These are phyloP conservation scores for Girardia tigrina DNA, from an alignment of 2,888 invertebrate species.

Conservation along the genomic window DNA sequence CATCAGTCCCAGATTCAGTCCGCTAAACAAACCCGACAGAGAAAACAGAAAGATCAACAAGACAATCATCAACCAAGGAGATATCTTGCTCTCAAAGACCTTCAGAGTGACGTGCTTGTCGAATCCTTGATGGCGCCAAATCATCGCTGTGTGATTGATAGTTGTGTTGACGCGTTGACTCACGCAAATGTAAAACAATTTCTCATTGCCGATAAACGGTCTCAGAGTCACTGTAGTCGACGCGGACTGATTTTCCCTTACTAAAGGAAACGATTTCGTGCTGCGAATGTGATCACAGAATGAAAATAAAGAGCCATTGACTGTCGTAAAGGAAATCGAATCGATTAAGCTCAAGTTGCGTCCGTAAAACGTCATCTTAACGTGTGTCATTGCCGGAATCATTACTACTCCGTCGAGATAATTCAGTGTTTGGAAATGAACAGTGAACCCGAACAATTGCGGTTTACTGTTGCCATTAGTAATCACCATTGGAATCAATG, in stretches of 20 bases:
- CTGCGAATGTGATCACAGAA: not conserved
- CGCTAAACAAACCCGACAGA: constrained; percentile 57
- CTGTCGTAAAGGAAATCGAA: not conserved
- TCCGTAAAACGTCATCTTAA: not conserved
- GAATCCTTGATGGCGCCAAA: constrained; percentile 1
- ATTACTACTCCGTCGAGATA: not conserved
- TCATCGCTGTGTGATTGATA: not conserved
- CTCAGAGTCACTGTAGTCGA: not conserved
- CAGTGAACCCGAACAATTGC: not conserved
- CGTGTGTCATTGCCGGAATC: not conserved
- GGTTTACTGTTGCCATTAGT: too few species aligned
- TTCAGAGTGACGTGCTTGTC: not conserved
- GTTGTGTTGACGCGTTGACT: not conserved
- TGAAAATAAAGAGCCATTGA: not conserved
- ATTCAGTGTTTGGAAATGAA: not conserved
- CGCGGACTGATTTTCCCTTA: not conserved
- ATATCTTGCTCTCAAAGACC: constrained; percentile 39
- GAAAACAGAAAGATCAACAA: constrained; percentile 57
- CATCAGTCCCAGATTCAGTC: constrained; percentile 39
- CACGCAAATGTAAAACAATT: not conserved
- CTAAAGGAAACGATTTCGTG: not conserved
- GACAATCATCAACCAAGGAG: constrained; percentile 44
- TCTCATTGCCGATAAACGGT: not conserved
- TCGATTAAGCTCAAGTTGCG: not conserved
- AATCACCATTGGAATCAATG: not conserved